Percentiles rank a stretch among this genome's conserved stretches.
phyloP scores from a whole-genome alignment of 2,113 vertebrate genomes.

The Macquaria ambigua region DNA sequence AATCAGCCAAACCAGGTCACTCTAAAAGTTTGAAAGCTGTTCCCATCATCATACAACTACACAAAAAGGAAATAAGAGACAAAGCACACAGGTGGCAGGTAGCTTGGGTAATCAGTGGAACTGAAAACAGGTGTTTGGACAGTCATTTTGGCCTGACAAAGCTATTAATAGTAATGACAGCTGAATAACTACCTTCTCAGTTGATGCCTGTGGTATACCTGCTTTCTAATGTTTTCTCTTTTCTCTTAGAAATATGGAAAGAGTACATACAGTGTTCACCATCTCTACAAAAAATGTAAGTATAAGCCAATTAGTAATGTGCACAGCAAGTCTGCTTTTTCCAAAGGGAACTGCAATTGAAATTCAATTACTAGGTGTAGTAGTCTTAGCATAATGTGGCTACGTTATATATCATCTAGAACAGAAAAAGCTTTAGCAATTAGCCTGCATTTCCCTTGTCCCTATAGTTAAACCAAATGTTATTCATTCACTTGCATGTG shows the following conservation, averaged over 20 bases:
- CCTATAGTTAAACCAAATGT: constrained; percentile 8
- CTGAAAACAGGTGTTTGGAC: constrained; percentile 22
- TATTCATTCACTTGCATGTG: constrained; percentile 34
- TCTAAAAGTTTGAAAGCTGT: neutral
- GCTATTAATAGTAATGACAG: constrained; percentile 31
- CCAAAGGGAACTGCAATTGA: neutral
- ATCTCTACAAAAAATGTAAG: neutral
- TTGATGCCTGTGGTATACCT: neutral
- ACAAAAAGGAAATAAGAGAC: neutral
- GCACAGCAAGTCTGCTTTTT: neutral
- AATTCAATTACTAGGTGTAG: neutral
- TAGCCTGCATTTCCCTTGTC: neutral
- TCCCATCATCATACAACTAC: neutral
- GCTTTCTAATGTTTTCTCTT: neutral
- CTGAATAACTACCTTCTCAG: neutral
- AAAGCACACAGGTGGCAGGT: constrained; percentile 17
- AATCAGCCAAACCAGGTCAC: neutral
- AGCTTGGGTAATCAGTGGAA: neutral
- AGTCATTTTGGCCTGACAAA: neutral
- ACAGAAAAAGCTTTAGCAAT: constrained; percentile 6
- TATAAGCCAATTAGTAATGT: neutral
- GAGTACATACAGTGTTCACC: neutral
- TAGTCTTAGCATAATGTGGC: neutral
- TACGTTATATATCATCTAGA: neutral
- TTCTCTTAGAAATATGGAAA: neutral